Conservation (phyloP, 1,140 invertebrate species). For the Nilaparvata lugens region DNA sequence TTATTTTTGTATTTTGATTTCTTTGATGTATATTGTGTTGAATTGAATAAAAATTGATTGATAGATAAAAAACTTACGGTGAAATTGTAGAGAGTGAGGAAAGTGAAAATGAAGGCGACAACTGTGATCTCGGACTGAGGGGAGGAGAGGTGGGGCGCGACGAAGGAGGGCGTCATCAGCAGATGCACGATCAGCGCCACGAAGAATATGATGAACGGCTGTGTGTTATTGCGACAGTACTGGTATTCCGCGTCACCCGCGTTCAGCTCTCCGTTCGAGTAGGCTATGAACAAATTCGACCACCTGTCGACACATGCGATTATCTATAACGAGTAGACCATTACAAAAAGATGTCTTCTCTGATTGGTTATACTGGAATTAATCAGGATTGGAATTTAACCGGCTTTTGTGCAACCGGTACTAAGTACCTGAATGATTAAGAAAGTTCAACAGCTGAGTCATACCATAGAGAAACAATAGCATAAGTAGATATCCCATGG, state of each 20-base stretch:
- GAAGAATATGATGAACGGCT: constrained; percentile 71
- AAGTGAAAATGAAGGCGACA: constrained; percentile 57
- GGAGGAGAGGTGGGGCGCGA: constrained; percentile 57
- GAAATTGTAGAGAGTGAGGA: constrained; percentile 63
- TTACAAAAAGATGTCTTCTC: too few species aligned
- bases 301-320: constrained; percentile 35
- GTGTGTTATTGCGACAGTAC: constrained; percentile 71
- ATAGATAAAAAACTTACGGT: constrained; percentile 16
- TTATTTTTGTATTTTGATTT: too few species aligned
- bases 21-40: too few species aligned
- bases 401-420: too few species aligned
- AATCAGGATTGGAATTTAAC: too few species aligned
- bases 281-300: constrained; percentile 67
- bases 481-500: too few species aligned
- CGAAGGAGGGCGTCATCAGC: constrained; percentile 63
- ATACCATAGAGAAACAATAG: too few species aligned
- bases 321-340: too few species aligned
- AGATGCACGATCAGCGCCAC: constrained; percentile 61
- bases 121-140: constrained; percentile 75
- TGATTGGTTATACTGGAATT: too few species aligned
- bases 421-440: too few species aligned
- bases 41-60: too few species aligned
- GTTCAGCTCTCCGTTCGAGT: constrained; percentile 52
- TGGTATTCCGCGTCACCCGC: constrained; percentile 68
- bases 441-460: too few species aligned